Evolutionary conservation across 2,888 invertebrate species (phyloP).

Genomic region (Erebia ligea): DNA sequence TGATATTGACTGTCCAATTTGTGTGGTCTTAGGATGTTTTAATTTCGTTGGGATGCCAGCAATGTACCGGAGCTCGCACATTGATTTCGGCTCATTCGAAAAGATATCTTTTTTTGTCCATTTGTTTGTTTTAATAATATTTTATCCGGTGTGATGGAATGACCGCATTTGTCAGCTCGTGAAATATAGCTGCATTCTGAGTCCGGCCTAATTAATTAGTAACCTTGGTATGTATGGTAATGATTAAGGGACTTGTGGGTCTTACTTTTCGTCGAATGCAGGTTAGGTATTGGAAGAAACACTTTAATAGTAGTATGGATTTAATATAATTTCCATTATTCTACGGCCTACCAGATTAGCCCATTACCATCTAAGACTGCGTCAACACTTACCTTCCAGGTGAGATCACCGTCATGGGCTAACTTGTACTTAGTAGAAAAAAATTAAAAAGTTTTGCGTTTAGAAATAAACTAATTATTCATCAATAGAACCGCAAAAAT

Average conservation of each 20-base stretch:
- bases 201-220: slow-evolving; percentile 75
- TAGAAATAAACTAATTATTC: too few species aligned
- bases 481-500: too few species aligned
- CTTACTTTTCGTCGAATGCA: neutral
- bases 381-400: too few species aligned
- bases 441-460: too few species aligned
- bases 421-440: too few species aligned
- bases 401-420: too few species aligned
- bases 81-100: slow-evolving; percentile 82
- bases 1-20: slow-evolving; percentile 35
- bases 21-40: slow-evolving; percentile 46
- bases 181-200: slow-evolving; percentile 73
- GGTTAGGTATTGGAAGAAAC: neutral
- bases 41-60: slow-evolving; percentile 49
- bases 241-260: slow-evolving; percentile 48
- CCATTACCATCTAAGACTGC: too few species aligned
- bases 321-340: too few species aligned
- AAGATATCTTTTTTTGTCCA: slow-evolving; percentile 77
- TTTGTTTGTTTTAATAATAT: slow-evolving; percentile 84
- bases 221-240: slow-evolving; percentile 67
- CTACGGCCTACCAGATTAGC: too few species aligned
- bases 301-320: too few species aligned
- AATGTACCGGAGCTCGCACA: slow-evolving; percentile 76
- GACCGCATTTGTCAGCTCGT: slow-evolving; percentile 80
- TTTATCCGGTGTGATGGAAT: slow-evolving; percentile 81